Evolutionary conservation across 1,140 invertebrate genomes (phyloP).

Genomic region (Aphidius gifuensis): DNA sequence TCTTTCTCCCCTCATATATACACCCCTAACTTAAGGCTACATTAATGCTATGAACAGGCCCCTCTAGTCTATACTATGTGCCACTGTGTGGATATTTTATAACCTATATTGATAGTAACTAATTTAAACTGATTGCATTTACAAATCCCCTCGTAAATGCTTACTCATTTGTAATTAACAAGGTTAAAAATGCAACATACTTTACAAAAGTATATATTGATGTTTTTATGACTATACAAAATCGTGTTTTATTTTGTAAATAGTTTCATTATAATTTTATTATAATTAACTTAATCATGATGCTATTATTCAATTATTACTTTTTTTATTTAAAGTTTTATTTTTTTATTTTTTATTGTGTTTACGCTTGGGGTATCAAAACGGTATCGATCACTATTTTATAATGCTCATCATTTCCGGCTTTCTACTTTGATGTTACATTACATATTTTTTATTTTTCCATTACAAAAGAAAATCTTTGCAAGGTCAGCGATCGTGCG

Average conservation of each 20-base stretch:
- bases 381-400: constrained; percentile 15
- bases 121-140: too few relatives aligned
- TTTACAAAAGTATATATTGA: too few relatives aligned
- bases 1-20: too few relatives aligned
- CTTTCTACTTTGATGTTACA: constrained; percentile 16
- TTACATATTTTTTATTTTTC: neutral
- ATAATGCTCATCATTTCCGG: constrained; percentile 7
- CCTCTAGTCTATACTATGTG: too few relatives aligned
- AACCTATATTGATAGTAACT: too few relatives aligned
- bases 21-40: constrained; percentile 5
- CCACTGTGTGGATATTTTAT: too few relatives aligned
- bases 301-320: too few relatives aligned
- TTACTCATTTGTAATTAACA: constrained; percentile 5
- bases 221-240: too few relatives aligned
- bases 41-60: constrained; percentile 9
- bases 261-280: too few relatives aligned
- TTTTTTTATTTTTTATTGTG: constrained; percentile 2
- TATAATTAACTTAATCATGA: too few relatives aligned
- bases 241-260: neutral
- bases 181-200: neutral
- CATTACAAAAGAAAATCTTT: constrained; percentile 26
- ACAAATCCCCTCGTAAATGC: constrained; percentile 4
- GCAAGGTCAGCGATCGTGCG: constrained; percentile 37
- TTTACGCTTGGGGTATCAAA: too few relatives aligned
- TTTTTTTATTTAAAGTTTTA: neutral